Evolutionary conservation across 1,140 invertebrate species (phyloP), one percentile per base, ranked within the genome.

Genomic region (Bombus vancouverensis): DNA sequence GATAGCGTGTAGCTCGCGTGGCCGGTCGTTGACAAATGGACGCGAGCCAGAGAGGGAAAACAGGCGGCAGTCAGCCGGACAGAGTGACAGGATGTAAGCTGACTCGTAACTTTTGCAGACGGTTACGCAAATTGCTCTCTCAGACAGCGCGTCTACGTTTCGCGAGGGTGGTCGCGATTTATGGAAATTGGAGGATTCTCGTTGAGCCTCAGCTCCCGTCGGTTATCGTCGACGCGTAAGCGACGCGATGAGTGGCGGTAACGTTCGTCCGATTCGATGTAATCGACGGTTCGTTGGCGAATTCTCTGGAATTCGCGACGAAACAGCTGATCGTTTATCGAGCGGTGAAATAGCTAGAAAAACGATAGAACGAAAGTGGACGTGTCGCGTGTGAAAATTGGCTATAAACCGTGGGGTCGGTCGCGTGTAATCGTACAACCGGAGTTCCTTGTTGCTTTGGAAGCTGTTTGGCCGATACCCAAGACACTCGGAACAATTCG

Each of bases 111-210:
- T 85, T 85, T 81, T 32, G 59, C 57, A 34, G 59, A 81, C 75
- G 77, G 75, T 83, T 70, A 74, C 42, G 83, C 83, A 81, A 85
- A 81, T 81, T 85, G 53, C 62, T 79, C 66, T 78, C 81, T 42
- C 47, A 53, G 73, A 78, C 73, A 59, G 28, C 74, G 74, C 32
- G 84, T 37, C 74, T 74, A 77, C 44, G 79, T n/a, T 53, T 34
- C 62, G 53, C 81, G 87, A 90, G 86, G 85, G 71, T 73, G 79
- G 78, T 66, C 80, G 81, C 89, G 88, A 91, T 91, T 91, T 91
- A 91, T 91, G 89, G 88, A 91, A 89, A 91, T 91, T 75, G 81
- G 71, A 72, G 88, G 83, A 89, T 74, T 57, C 87, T 78, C 74
- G 66, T 68, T 77, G 73, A 85, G 74, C 75, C 8, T 18, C 6